Evolutionary conservation across 2,888 invertebrate species (phyloP), one percentile per base, ranked within the genome.

Genomic region (Eristalinus sepulchralis): DNA sequence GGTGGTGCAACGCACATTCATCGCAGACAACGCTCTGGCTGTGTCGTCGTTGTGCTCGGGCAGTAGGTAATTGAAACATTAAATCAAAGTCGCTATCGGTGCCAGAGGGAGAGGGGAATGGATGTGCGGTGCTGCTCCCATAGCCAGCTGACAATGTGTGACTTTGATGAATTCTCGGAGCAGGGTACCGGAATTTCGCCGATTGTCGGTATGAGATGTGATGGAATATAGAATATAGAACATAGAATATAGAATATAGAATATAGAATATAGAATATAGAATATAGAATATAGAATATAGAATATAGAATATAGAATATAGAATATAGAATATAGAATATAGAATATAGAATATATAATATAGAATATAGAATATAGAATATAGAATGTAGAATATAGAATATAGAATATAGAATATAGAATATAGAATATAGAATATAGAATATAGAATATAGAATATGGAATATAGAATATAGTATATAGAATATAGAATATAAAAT

Each of bases 21-120:
- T 47, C 17, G 47, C 5, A 47, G 47, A n/a, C 47, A 47, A 47
- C 17, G 47, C 1, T 47, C n/a, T 27, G 27, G 27, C 2, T 13
- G n/a, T n/a, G 39, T n/a, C 11, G 39, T n/a, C 4, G 39, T n/a
- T 6, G 1, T 2, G 39, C 17, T 6, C 39, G 17, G 47, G 47
- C 17, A 10, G 62, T 55, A 62, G 60, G 24, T 81, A 75, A 70
- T 63, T 75, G 75, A 75, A 75, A 75, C 68, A 70, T 68, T 75
- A 68, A 75, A 75, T 81, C 70, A 75, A 67, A 39, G 80, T 63
- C 34, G 34, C 53, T 67, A 73, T 20, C 22, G 27, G 34, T 53
- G n/a, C 27, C 62, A 53, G 20, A 20, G 27, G 6, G 13, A 31
- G 47, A 66, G 6, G 13, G 27, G 47, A 66, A 36, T 64, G 27